A percentile compares a stretch with the other conserved stretches of the same genome.
Evolutionary conservation across 92 coral and sea anemone species (phyloP).

Genomic region (Siderastrea radians): DNA sequence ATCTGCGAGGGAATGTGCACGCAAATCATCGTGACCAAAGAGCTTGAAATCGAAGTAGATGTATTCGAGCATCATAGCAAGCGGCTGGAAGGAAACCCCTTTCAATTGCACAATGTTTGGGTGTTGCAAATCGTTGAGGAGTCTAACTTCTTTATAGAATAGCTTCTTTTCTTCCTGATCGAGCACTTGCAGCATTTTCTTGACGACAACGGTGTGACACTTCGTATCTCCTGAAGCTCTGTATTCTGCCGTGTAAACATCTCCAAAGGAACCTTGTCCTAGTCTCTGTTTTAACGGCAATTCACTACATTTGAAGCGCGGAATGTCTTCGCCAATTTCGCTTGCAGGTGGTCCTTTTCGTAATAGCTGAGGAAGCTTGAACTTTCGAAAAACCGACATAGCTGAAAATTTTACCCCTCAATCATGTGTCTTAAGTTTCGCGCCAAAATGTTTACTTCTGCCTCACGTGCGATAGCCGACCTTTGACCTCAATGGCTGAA

Average conservation of each 20-base stretch:
- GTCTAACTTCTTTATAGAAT: constrained; percentile 21
- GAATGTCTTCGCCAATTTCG: constrained; percentile 12
- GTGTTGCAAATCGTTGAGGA: constrained; percentile 24
- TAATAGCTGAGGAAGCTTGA: constrained; percentile 36
- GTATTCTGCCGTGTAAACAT: constrained; percentile 37
- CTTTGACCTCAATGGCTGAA: too few species aligned
- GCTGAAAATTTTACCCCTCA: too few species aligned
- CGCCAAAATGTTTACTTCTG: too few species aligned
- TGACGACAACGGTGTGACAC: constrained; percentile 37
- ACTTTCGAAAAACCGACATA: constrained; percentile 15
- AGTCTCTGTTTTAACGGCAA: constrained; percentile 36
- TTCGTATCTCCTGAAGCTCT: constrained; percentile 34
- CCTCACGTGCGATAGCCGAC: too few species aligned
- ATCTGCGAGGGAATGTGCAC: constrained; percentile 27
- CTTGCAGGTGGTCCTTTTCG: constrained; percentile 1
- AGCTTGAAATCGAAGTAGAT: constrained; percentile 41
- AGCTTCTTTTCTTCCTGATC: constrained; percentile 48
- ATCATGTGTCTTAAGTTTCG: too few species aligned
- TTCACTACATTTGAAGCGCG: constrained; percentile 24
- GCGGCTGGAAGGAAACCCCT: constrained; percentile 49
- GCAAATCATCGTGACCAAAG: constrained; percentile 33
- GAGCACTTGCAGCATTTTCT: constrained; percentile 43
- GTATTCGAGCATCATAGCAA: constrained; percentile 65
- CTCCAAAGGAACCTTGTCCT: constrained; percentile 33
- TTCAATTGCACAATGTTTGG: constrained; percentile 48